Percentiles rank a stretch among this genome's conserved stretches.
These are phyloP conservation scores for Mesorhabditis belari DNA, from an alignment of 2,888 invertebrate genomes.

Conservation along the genomic window DNA sequence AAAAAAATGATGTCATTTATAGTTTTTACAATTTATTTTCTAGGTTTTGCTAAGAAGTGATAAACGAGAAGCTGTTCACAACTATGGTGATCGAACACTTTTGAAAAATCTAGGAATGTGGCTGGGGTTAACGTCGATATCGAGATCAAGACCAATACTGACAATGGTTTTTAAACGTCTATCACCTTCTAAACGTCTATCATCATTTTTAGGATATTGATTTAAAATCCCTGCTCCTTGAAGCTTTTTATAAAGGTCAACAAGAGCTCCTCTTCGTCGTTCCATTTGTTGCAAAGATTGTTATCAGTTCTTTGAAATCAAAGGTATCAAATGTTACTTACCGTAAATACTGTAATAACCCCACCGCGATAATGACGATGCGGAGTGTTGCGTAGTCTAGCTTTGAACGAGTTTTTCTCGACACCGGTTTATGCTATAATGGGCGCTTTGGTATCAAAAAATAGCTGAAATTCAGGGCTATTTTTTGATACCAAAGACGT, in stretches of 20 bases:
- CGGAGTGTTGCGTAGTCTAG: too few relatives aligned
- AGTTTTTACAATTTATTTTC: not conserved
- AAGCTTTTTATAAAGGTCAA: slow-evolving; percentile 91
- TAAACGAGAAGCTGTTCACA: slow-evolving; percentile 72
- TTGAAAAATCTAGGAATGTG: slow-evolving; percentile 95
- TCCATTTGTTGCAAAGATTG: slow-evolving; percentile 93
- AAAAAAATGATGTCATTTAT: too few relatives aligned
- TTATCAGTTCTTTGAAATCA: slow-evolving; percentile 71
- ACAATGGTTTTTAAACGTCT: too few relatives aligned
- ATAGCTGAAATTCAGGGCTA: too few relatives aligned
- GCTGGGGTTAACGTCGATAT: slow-evolving; percentile 90
- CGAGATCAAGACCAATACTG: too few relatives aligned
- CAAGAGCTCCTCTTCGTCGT: slow-evolving; percentile 95
- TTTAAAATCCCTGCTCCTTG: slow-evolving; percentile 81
- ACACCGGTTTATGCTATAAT: too few relatives aligned
- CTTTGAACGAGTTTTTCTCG: too few relatives aligned
- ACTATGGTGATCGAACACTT: slow-evolving; percentile 84
- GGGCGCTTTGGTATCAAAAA: too few relatives aligned
- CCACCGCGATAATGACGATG: too few relatives aligned
- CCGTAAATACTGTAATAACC: too few relatives aligned
- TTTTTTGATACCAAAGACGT: too few relatives aligned
- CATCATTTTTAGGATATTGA: slow-evolving; percentile 70
- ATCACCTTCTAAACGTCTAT: too few relatives aligned
- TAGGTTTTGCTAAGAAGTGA: not conserved
- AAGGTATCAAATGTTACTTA: not conserved